A percentile compares a stretch with the other conserved stretches of the same genome.
Evolutionary conservation across 2,888 invertebrate species (phyloP).

Genomic region (Eubasilissa splendida): DNA sequence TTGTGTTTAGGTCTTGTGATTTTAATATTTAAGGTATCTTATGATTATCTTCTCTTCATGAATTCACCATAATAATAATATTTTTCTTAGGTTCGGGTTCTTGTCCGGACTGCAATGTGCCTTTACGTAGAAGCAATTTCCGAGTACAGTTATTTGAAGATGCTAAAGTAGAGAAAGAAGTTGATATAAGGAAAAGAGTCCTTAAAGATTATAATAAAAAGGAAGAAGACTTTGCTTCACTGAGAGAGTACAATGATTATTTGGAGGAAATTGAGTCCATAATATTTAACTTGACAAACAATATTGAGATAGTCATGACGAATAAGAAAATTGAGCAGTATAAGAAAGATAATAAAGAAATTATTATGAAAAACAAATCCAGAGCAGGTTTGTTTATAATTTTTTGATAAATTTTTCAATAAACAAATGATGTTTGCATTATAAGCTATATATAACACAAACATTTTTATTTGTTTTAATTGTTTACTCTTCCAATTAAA

Average conservation of each 20-base stretch:
- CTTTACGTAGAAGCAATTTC: conserved; percentile 90
- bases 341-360: conserved; percentile 90
- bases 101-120: conserved; percentile 94
- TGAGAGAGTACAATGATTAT: conserved; percentile 95
- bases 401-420: neutral
- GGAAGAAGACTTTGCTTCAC: conserved; percentile 90
- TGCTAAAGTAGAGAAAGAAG: conserved; percentile 96
- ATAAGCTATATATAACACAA: no score
- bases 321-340: conserved; percentile 93
- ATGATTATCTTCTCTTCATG: no score
- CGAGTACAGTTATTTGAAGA: conserved; percentile 97
- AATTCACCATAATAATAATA: neutral
- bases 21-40: neutral
- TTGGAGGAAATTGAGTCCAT: conserved; percentile 95
- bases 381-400: conserved; percentile 72
- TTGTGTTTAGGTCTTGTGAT: neutral
- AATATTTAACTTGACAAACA: conserved; percentile 91
- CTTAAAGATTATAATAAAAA: conserved; percentile 94
- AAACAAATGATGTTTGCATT: no score
- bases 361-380: conserved; percentile 85
- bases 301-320: conserved; percentile 90
- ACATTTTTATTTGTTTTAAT: no score
- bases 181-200: conserved; percentile 92
- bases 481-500: no score
- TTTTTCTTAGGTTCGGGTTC: conserved; percentile 84